Conservation (phyloP, 1,140 invertebrate genomes). For the Alviniconcha marisindica region DNA sequence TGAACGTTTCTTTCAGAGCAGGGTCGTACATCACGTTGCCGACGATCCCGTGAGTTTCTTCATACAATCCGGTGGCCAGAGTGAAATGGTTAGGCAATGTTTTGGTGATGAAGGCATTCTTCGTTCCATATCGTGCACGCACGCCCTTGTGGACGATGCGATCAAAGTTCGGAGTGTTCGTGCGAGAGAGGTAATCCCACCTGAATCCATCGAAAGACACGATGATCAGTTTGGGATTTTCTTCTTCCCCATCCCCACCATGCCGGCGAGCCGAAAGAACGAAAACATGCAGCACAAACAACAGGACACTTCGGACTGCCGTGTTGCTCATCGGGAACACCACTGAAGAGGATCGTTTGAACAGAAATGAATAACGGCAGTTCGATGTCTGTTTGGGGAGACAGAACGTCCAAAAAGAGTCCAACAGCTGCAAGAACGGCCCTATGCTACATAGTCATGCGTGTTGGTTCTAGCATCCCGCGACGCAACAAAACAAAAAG, state of each 20-base stretch:
- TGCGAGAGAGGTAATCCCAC: conserved; percentile 73
- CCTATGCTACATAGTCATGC: too few relatives aligned
- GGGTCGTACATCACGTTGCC: conserved; percentile 83
- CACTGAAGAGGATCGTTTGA: too few relatives aligned
- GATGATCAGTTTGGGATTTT: conserved; percentile 67
- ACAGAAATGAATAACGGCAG: too few relatives aligned
- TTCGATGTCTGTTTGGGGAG: too few relatives aligned
- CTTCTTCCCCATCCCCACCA: neutral
- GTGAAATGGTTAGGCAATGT: conserved; percentile 90
- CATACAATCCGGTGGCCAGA: conserved; percentile 86
- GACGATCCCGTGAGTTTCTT: conserved; percentile 86
- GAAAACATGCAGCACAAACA: too few relatives aligned
- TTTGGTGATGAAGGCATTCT: conserved; percentile 83
- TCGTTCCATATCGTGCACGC: conserved; percentile 63
- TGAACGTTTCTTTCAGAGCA: conserved; percentile 74
- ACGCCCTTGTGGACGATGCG: conserved; percentile 68
- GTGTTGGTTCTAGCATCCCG: too few relatives aligned
- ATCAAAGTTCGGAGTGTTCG: conserved; percentile 68
- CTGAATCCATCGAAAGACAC: conserved; percentile 77
- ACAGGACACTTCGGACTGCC: too few relatives aligned
- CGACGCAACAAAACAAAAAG: too few relatives aligned
- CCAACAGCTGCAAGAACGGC: too few relatives aligned
- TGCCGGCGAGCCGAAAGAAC: neutral
- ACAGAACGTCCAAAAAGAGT: too few relatives aligned
- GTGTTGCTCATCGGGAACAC: too few relatives aligned